A percentile compares a stretch with the other conserved stretches of the same genome.
Conservation (phyloP, 2,797 vertebrate species). For the Carcharodon carcharias region DNA sequence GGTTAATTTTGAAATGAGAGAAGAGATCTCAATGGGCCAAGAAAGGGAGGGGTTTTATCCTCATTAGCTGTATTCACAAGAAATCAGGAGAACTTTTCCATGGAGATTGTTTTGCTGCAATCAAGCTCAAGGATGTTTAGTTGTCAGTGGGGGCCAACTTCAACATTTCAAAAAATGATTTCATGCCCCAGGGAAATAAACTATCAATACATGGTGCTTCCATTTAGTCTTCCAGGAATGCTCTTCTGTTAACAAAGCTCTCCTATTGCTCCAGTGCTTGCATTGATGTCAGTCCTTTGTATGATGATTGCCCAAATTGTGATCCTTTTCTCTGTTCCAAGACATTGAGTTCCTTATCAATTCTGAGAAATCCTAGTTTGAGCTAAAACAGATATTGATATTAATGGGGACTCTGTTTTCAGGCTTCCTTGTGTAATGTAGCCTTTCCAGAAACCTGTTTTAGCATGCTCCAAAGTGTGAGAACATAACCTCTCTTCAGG, state of each 20-base stretch:
- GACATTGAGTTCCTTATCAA: not conserved
- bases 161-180: not conserved
- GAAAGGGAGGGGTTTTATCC: slow-evolving; percentile 1
- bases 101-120: not conserved
- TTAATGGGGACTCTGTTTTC: not conserved
- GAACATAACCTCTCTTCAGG: not conserved
- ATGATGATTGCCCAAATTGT: not conserved
- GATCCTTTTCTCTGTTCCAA: not conserved
- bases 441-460: slow-evolving; percentile 3
- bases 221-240: not conserved
- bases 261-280: not conserved
- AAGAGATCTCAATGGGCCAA: not conserved
- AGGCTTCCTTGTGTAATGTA: not conserved
- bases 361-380: not conserved
- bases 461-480: not conserved
- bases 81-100: not conserved
- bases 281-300: not conserved
- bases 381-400: not conserved
- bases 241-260: not conserved
- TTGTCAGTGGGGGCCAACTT: not conserved
- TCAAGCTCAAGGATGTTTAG: not conserved
- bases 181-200: not conserved
- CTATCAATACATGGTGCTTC: not conserved
- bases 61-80: not conserved
- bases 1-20: not conserved